Evolutionary conservation across 1,140 invertebrate genomes (phyloP).

Genomic region (Goniozus legneri): DNA sequence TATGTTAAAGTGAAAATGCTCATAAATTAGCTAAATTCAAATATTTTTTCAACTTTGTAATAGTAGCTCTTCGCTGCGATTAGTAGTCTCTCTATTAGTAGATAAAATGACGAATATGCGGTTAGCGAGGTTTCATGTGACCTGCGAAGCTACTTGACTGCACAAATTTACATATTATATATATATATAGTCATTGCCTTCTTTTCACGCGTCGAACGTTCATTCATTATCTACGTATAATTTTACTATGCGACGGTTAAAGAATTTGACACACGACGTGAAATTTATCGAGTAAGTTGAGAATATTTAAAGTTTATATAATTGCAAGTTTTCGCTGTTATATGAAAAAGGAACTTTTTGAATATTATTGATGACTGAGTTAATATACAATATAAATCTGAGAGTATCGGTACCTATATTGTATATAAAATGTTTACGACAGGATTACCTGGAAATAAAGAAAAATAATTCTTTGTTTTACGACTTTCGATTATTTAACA

Average conservation of each 20-base stretch:
- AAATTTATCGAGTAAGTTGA: slow-evolving; percentile 26
- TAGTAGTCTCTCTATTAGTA: slow-evolving; percentile 17
- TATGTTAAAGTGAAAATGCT: slow-evolving; percentile 12
- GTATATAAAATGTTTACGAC: slow-evolving; percentile 33
- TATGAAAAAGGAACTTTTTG: slow-evolving; percentile 17
- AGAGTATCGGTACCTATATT: slow-evolving; percentile 33
- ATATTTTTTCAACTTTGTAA: slow-evolving; percentile 44
- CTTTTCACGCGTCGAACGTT: slow-evolving; percentile 25
- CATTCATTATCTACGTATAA: slow-evolving; percentile 21
- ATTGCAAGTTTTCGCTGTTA: slow-evolving; percentile 14
- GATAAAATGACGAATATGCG: slow-evolving; percentile 5
- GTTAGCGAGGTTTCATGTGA: slow-evolving; percentile 1
- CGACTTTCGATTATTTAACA: too few relatives aligned
- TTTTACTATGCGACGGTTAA: slow-evolving; percentile 7
- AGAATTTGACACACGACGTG: slow-evolving; percentile 21
- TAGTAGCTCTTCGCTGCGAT: slow-evolving; percentile 9
- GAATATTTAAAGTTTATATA: slow-evolving; percentile 31
- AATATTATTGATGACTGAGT: slow-evolving; percentile 30
- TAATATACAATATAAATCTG: slow-evolving; percentile 20
- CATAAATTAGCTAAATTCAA: slow-evolving; percentile 17
- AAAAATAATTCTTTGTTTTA: slow-evolving; percentile 28
- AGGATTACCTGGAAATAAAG: slow-evolving; percentile 31
- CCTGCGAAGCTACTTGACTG: slow-evolving; percentile 19
- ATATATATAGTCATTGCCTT: slow-evolving; percentile 26
- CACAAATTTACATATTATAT: slow-evolving; percentile 35